Evolutionary conservation across 2,113 vertebrate genomes (phyloP), one percentile per base, ranked within the genome.

Genomic region (Ranitomeya variabilis): DNA sequence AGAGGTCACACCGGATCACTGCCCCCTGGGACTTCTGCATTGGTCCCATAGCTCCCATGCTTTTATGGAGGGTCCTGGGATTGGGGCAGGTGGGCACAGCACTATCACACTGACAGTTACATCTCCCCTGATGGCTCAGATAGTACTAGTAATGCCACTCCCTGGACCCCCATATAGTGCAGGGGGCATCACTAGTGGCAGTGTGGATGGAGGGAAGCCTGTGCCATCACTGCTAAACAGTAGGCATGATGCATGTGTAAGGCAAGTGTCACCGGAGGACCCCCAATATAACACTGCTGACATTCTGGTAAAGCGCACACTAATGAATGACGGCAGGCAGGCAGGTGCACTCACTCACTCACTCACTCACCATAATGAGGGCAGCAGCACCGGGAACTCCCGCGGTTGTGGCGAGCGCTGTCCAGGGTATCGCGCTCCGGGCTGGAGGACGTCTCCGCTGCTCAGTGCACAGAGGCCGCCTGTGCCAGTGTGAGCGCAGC

Each of bases 351-450:
- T 71, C 71, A 89, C 87, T 84, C 18, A 89, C 87, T 81, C 15
- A 23, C 45, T 71, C 71, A 89, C 87, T 84, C 18, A 89, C 87
- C 87, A 89, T 89, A 55, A 16, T 26, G 64, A 16, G 19, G 51
- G 54, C 14, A 87, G 19, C 37, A 45, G 85, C 26, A 26, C 55
- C 85, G 12, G 52, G n/a, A 11, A 51, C 59, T 64, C 16, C 55
- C 45, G 85, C 52, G 8, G 52, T 57, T 37, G 12, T 54, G 85
- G 59, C 8, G 87, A 83, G 87, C 69, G 87, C 87, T 88, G 87
- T 88, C 87, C 87, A 88, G 87, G 87, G 87, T 88, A 88, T 88
- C 80, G 79, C 66, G 79, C 86, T 82, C 66, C 37, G 86, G 78
- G 52, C 67, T 88, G 59, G 19, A 88, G 67, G 59, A 73, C 31